Conservation (phyloP, 23 tunicate genomes). For the Halocynthia aurantium region DNA sequence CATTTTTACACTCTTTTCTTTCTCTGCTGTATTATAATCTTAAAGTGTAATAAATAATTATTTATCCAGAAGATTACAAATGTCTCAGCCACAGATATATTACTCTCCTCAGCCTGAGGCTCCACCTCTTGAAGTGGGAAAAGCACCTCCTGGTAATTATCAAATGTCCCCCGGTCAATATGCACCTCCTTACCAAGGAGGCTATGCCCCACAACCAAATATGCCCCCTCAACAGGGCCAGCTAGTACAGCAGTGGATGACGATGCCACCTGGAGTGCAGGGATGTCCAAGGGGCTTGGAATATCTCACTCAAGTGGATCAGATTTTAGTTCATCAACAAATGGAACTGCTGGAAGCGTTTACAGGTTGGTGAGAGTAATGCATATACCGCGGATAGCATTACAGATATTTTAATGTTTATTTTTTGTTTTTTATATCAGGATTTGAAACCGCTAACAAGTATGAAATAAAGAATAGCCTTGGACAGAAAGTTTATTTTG, state of each 20-base stretch:
- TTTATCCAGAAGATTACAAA: background rate
- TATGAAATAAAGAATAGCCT: conserved; percentile 75
- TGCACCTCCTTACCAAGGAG: conserved; percentile 27
- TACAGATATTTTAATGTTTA: background rate
- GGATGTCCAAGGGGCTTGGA: conserved; percentile 89
- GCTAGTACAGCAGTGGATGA: conserved; percentile 57
- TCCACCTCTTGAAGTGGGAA: conserved; percentile 32
- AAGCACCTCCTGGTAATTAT: conserved; percentile 43
- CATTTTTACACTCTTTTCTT: too few relatives aligned
- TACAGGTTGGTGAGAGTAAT: background rate
- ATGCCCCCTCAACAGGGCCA: conserved; percentile 41
- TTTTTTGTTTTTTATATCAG: conserved; percentile 40
- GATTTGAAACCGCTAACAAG: conserved; percentile 92
- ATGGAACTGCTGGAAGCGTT: conserved; percentile 80
- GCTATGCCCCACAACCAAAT: conserved; percentile 35
- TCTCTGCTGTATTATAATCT: too few relatives aligned
- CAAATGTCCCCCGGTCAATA: conserved; percentile 20
- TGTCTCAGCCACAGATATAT: conserved; percentile 21
- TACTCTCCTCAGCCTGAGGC: background rate
- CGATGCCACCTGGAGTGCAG: conserved; percentile 44
- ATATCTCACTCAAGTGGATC: conserved; percentile 85
- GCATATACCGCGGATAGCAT: background rate
- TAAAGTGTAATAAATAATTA: too few relatives aligned
- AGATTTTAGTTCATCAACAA: conserved; percentile 72
- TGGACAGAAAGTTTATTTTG: conserved; percentile 93